A percentile compares a stretch with the other conserved stretches of the same genome.
Conservation (phyloP, 2,797 vertebrate species). For the Corythornis leucogaster region DNA sequence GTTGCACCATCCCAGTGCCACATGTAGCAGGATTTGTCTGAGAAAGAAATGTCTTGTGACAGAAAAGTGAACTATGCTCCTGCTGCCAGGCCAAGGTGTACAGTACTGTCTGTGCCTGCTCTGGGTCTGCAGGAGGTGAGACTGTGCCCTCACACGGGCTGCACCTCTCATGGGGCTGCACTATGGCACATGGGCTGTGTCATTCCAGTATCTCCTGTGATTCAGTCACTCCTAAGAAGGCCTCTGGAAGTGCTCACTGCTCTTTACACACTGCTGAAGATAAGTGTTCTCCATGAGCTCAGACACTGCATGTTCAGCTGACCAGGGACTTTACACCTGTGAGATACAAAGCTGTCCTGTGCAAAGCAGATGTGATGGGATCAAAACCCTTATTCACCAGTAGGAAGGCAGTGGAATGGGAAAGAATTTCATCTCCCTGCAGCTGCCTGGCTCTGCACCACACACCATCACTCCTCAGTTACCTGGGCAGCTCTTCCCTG, state of each 20-base stretch:
- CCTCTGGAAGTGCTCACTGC: background rate
- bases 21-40: background rate
- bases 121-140: background rate
- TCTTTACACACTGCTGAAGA: background rate
- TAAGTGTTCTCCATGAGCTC: background rate
- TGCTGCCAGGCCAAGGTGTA: background rate
- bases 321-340: background rate
- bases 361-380: background rate
- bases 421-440: background rate
- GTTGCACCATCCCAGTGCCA: accelerated
- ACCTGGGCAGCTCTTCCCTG: background rate
- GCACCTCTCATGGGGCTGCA: background rate
- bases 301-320: background rate
- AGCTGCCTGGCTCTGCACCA: background rate
- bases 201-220: background rate
- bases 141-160: background rate
- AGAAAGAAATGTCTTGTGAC: background rate
- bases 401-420: background rate
- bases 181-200: background rate
- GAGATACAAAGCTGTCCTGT: background rate
- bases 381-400: background rate
- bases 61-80: background rate
- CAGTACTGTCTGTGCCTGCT: background rate
- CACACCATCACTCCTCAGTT: background rate
- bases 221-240: background rate